phyloP scores from a whole-genome alignment of 2,888 invertebrate genomes.

The Cephus pygmeus region DNA sequence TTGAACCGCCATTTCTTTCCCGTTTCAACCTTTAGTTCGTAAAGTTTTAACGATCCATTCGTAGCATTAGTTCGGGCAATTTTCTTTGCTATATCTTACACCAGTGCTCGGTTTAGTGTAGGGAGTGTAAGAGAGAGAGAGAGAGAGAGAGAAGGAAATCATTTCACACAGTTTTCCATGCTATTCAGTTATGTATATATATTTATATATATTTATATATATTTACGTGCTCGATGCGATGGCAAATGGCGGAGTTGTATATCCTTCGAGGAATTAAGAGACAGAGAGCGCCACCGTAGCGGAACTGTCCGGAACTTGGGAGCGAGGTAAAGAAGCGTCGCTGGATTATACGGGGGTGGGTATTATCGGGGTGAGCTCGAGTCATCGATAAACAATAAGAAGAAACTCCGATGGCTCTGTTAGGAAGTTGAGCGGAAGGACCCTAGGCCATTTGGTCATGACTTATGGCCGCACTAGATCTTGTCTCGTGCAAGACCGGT shows the following conservation, averaged over 20 bases:
- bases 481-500: conserved; percentile 5
- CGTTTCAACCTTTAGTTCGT: not conserved
- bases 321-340: not conserved
- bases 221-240: not conserved
- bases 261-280: not conserved
- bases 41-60: conserved; percentile 10
- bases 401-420: conserved; percentile 3
- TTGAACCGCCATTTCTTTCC: not conserved
- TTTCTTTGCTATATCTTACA: not conserved
- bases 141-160: not conserved
- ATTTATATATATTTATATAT: not conserved
- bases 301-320: not conserved
- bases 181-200: not conserved
- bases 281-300: not conserved
- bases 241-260: not conserved
- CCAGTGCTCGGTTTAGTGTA: no score
- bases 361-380: not conserved
- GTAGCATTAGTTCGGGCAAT: not conserved
- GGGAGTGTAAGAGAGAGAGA: no score
- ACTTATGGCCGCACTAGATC: conserved; percentile 7
- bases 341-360: not conserved
- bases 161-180: not conserved
- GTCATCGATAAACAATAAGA: conserved; percentile 7
- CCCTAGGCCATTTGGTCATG: not conserved
- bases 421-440: conserved; percentile 13